Percentiles rank a stretch among this genome's conserved stretches.
Evolutionary conservation across 2,113 vertebrate genomes (phyloP).

Genomic region (Otolemur garnettii): DNA sequence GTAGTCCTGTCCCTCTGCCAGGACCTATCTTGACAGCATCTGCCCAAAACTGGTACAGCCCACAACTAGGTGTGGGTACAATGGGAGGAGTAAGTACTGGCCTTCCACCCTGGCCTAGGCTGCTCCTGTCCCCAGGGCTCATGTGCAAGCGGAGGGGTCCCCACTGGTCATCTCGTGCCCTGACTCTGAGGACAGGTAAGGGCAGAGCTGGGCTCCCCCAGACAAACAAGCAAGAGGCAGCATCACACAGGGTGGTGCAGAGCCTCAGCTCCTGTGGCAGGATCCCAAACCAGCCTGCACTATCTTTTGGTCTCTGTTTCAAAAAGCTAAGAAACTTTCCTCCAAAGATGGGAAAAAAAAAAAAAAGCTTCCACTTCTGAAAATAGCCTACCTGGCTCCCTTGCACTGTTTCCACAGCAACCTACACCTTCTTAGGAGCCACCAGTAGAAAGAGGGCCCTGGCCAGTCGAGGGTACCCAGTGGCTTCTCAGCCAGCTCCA

Average conservation of each 20-base stretch:
- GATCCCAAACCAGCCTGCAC: neutral
- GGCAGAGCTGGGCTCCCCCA: too few species aligned
- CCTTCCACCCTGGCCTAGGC: neutral
- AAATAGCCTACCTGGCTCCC: slow-evolving; percentile 83
- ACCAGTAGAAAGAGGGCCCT: slow-evolving; percentile 32
- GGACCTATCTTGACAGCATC: neutral
- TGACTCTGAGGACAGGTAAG: neutral
- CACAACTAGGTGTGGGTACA: neutral
- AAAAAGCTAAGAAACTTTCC: slow-evolving; percentile 70
- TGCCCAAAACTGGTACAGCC: neutral
- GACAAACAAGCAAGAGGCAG: neutral
- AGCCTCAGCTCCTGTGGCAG: neutral
- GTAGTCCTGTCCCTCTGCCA: neutral
- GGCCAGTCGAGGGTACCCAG: accelerated
- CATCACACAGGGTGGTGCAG: neutral
- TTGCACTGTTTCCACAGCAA: slow-evolving; percentile 91
- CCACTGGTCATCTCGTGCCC: neutral
- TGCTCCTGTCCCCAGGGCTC: neutral
- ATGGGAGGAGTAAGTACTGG: neutral
- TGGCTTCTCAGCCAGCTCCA: neutral
- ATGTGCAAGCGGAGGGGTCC: too few species aligned
- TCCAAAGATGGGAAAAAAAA: slow-evolving; percentile 69
- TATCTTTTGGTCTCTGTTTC: slow-evolving; percentile 18
- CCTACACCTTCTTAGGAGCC: slow-evolving; percentile 86
- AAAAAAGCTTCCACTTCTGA: slow-evolving; percentile 81